These are phyloP conservation scores for Buceros bicornis DNA, from an alignment of 2,797 vertebrate genomes.

Conservation along the genomic window DNA sequence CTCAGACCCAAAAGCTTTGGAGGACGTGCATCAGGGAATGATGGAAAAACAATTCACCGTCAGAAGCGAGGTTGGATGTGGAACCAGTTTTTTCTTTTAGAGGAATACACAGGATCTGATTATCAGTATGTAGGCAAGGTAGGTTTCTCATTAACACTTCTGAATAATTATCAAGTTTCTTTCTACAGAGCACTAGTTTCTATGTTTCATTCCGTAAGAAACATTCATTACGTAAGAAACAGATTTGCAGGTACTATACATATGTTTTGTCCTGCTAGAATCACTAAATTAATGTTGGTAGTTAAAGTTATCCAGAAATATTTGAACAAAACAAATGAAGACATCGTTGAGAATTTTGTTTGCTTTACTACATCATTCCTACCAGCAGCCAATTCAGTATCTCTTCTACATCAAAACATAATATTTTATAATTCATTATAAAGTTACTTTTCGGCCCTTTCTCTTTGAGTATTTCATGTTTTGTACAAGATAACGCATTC, in stretches of 20 bases:
- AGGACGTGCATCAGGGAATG: constrained; percentile 75
- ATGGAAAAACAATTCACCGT: constrained; percentile 87
- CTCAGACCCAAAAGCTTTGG: constrained; percentile 72
- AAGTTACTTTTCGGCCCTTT: not conserved
- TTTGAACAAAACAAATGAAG: not conserved
- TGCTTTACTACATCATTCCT: not conserved
- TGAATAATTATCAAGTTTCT: not conserved
- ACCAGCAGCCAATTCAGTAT: not conserved
- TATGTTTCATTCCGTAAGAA: not conserved
- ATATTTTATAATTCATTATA: not conserved
- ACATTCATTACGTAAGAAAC: not conserved
- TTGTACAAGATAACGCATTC: not conserved
- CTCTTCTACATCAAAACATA: not conserved
- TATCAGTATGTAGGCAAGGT: constrained; percentile 96
- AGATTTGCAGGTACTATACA: not conserved
- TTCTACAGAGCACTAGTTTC: not conserved
- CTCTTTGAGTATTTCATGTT: not conserved
- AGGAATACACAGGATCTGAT: constrained; percentile 93
- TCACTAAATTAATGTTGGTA: not conserved
- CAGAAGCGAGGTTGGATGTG: constrained; percentile 98
- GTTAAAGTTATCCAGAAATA: not conserved
- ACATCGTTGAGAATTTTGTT: not conserved
- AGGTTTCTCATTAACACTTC: constrained; percentile 31
- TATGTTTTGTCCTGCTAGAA: not conserved
- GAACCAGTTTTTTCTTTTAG: constrained; percentile 97